Evolutionary conservation across 2,888 invertebrate genomes (phyloP).

Genomic region (Agrotis exclamationis): DNA sequence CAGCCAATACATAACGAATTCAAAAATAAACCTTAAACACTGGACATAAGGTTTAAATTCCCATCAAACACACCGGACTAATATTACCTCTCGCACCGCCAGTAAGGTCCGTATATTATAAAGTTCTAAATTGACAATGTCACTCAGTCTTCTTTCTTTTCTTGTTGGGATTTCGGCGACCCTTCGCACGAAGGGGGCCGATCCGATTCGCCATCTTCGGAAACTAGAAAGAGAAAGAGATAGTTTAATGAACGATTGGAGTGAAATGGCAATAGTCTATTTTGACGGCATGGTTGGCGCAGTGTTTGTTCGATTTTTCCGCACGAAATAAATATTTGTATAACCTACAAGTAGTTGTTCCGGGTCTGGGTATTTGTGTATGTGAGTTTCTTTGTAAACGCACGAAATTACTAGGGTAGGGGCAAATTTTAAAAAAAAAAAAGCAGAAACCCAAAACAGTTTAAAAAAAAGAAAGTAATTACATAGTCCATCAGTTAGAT

Average conservation of each 20-base stretch:
- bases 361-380: too few species aligned
- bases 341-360: too few species aligned
- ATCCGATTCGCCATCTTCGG: conserved; percentile 76
- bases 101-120: conserved; percentile 36
- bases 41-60: conserved; percentile 36
- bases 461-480: too few species aligned
- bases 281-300: too few species aligned
- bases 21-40: conserved; percentile 29
- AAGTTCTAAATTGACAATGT: conserved; percentile 55
- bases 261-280: too few species aligned
- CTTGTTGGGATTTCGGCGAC: conserved; percentile 77
- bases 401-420: too few species aligned
- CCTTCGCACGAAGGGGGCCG: conserved; percentile 78
- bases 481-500: too few species aligned
- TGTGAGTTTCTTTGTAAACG: too few species aligned
- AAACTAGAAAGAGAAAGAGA: conserved; percentile 66
- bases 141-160: conserved; percentile 89
- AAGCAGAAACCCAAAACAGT: too few species aligned
- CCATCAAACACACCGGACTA: conserved; percentile 32
- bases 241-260: not conserved
- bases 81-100: conserved; percentile 51
- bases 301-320: too few species aligned
- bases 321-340: too few species aligned
- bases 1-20: not conserved
- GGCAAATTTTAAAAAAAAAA: too few species aligned